phyloP scores from a whole-genome alignment of 2,888 invertebrate genomes.

The Diplolepis rosae region DNA sequence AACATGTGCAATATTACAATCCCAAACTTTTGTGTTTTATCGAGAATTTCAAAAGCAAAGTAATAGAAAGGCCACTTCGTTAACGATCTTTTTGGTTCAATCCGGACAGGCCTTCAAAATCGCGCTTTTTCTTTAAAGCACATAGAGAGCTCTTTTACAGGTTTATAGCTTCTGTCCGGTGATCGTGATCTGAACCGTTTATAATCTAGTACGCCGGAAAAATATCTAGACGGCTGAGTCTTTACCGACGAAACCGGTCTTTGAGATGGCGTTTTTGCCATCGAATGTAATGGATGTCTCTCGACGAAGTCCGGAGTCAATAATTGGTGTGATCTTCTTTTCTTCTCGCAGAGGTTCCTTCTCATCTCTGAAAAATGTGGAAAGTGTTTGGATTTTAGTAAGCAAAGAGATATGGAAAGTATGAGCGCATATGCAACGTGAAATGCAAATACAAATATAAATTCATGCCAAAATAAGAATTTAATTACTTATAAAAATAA shows the following conservation, averaged over 20 bases:
- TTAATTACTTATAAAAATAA: background rate
- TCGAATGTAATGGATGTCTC: slow-evolving; percentile 89
- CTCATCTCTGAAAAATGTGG: slow-evolving; percentile 79
- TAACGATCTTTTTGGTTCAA: slow-evolving; percentile 27
- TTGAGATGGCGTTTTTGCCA: slow-evolving; percentile 86
- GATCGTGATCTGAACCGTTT: slow-evolving; percentile 56
- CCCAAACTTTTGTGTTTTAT: slow-evolving; percentile 17
- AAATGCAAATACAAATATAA: background rate
- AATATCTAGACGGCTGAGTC: slow-evolving; percentile 87
- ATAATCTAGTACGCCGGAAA: slow-evolving; percentile 74
- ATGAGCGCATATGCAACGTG: background rate
- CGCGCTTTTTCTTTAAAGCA: background rate
- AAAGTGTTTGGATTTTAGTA: slow-evolving; percentile 6
- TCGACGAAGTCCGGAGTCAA: slow-evolving; percentile 81
- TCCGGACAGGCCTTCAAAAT: slow-evolving; percentile 7
- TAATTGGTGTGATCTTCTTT: slow-evolving; percentile 74
- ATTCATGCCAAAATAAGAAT: background rate
- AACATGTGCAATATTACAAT: slow-evolving; percentile 11
- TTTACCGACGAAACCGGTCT: slow-evolving; percentile 90
- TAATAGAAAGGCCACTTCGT: slow-evolving; percentile 31
- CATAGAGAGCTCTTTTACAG: background rate
- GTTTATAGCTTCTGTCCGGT: slow-evolving; percentile 2
- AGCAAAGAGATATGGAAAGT: background rate
- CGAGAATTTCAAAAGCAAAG: slow-evolving; percentile 20
- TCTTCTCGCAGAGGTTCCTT: slow-evolving; percentile 86